Evolutionary conservation across 2,113 vertebrate genomes (phyloP).

Genomic region (Strigops habroptila): DNA sequence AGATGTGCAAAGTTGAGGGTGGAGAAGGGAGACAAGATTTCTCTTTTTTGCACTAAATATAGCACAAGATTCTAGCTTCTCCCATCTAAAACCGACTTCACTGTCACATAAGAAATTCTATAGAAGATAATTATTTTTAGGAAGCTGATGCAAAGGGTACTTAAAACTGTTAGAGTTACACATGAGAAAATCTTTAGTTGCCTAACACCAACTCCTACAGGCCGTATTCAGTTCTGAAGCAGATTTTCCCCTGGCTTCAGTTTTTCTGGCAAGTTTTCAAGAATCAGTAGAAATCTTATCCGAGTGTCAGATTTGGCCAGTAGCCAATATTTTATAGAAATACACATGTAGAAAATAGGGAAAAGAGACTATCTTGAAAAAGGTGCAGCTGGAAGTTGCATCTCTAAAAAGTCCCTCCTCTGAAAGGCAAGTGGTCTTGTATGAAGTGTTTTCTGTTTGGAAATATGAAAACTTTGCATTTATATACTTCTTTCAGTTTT

Average conservation of each 20-base stretch:
- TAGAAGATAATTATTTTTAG: background rate
- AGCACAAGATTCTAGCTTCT: background rate
- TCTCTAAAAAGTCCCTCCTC: background rate
- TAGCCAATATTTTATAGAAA: slow-evolving; percentile 29
- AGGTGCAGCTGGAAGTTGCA: background rate
- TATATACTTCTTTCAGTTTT: background rate
- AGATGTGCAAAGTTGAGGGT: background rate
- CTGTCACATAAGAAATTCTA: background rate
- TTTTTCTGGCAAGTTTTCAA: slow-evolving; percentile 7
- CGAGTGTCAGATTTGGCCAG: slow-evolving; percentile 11
- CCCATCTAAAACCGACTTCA: background rate
- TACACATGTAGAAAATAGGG: background rate
- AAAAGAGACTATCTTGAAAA: background rate
- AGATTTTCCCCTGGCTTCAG: background rate
- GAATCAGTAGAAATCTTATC: background rate
- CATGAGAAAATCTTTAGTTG: background rate
- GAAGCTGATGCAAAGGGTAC: background rate
- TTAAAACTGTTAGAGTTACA: background rate
- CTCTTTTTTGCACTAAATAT: background rate
- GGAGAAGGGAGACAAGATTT: background rate
- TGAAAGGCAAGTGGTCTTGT: background rate
- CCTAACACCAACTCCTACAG: background rate
- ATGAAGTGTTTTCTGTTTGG: background rate
- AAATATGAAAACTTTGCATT: background rate
- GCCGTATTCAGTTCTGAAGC: background rate